Evolutionary conservation across 2,797 vertebrate species (phyloP).

Genomic region (Sebastes kiyomatsui): DNA sequence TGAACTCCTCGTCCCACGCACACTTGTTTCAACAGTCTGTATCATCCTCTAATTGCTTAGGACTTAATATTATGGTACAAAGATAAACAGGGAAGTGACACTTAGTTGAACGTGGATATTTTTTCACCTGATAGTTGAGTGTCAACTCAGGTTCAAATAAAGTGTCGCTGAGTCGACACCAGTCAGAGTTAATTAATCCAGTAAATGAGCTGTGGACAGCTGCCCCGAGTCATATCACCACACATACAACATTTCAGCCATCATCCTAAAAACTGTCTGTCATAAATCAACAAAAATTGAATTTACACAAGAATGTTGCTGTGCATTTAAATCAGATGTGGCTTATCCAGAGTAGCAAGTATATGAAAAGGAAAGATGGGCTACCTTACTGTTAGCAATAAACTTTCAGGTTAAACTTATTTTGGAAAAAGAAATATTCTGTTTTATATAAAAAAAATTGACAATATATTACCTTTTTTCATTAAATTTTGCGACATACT

Average conservation of each 20-base stretch:
- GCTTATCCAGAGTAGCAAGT: neutral
- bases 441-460: too few relatives aligned
- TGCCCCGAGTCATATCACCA: conserved; percentile 5
- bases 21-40: neutral
- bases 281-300: conserved; percentile 9
- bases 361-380: neutral
- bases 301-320: neutral
- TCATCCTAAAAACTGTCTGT: conserved; percentile 6
- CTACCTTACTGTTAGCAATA: too few relatives aligned
- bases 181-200: conserved; percentile 24
- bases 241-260: neutral
- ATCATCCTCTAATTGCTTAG: neutral
- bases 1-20: neutral
- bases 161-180: neutral
- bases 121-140: neutral
- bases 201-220: conserved; percentile 23
- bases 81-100: neutral
- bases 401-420: neutral
- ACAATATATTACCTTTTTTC: too few relatives aligned
- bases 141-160: conserved; percentile 2
- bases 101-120: neutral
- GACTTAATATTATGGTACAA: neutral
- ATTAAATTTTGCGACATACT: too few relatives aligned
- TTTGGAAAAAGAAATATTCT: too few relatives aligned
- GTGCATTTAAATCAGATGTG: neutral